Evolutionary conservation across 1,140 invertebrate species (phyloP).

Genomic region (Pogonomyrmex barbatus): DNA sequence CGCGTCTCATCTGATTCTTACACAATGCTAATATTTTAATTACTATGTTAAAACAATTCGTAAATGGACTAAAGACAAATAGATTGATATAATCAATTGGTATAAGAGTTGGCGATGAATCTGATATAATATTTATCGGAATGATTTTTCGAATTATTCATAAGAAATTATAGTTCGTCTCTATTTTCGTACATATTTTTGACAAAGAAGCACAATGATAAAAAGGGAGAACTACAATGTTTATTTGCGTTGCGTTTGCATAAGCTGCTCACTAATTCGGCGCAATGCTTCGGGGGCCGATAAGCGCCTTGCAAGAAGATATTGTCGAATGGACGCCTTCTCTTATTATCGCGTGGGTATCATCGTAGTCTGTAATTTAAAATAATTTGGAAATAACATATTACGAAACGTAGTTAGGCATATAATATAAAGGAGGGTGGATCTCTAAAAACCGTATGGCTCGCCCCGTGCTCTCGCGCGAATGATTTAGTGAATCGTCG

Average conservation of each 20-base stretch:
- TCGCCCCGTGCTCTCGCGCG: constrained; percentile 48
- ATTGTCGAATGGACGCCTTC: constrained; percentile 64
- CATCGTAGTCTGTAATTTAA: constrained; percentile 74
- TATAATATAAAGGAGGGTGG: constrained; percentile 52
- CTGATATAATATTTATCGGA: background rate
- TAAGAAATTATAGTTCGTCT: background rate
- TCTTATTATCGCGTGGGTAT: constrained; percentile 65
- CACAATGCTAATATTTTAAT: background rate
- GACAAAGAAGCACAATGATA: background rate
- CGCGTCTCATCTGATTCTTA: background rate
- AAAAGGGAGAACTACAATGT: background rate
- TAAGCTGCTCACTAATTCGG: constrained; percentile 5
- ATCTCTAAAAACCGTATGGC: constrained; percentile 11
- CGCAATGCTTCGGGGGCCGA: background rate
- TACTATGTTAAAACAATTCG: constrained; percentile 5
- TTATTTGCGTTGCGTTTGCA: constrained; percentile 7
- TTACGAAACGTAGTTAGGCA: constrained; percentile 67
- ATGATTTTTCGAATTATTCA: background rate
- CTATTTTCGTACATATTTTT: background rate
- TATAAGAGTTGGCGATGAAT: background rate
- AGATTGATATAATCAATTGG: background rate
- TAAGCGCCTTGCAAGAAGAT: constrained; percentile 28
- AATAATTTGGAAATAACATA: constrained; percentile 77
- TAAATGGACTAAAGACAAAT: background rate
- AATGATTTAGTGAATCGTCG: constrained; percentile 71